These are phyloP conservation scores for Periophthalmus magnuspinnatus DNA, from an alignment of 2,797 vertebrate genomes.

Conservation along the genomic window DNA sequence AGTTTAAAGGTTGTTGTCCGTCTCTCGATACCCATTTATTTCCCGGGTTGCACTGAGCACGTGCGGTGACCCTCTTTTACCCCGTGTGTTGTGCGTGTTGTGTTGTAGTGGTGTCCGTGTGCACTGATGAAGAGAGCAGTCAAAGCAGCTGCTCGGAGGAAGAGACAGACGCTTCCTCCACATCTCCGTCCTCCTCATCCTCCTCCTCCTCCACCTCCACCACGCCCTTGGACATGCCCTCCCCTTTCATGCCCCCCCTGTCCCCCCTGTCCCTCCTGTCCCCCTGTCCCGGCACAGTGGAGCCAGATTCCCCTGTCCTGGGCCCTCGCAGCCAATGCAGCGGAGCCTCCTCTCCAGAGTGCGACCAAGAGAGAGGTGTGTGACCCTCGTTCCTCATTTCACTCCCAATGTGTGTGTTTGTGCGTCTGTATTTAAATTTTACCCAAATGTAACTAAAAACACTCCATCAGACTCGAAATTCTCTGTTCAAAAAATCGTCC, in stretches of 20 bases:
- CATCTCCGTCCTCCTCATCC: slow-evolving; percentile 45
- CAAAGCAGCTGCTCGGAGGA: slow-evolving; percentile 83
- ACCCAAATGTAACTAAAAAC: not conserved
- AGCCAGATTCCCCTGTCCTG: slow-evolving; percentile 84
- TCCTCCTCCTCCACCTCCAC: slow-evolving; percentile 35
- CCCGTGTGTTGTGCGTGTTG: slow-evolving; percentile 42
- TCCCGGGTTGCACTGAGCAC: not conserved
- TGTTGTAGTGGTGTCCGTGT: slow-evolving; percentile 90
- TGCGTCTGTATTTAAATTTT: not conserved
- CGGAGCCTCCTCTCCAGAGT: slow-evolving; percentile 95
- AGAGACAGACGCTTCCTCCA: slow-evolving; percentile 80
- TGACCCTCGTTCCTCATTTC: slow-evolving; percentile 30
- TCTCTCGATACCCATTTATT: not conserved
- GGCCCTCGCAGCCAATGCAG: slow-evolving; percentile 96
- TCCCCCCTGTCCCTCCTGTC: slow-evolving; percentile 53
- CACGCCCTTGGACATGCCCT: slow-evolving; percentile 59
- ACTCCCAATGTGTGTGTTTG: slow-evolving; percentile 14
- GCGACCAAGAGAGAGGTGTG: slow-evolving; percentile 92
- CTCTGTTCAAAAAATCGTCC: not conserved
- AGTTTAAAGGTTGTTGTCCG: no score
- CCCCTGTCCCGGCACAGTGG: slow-evolving; percentile 72
- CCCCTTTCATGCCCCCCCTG: slow-evolving; percentile 21
- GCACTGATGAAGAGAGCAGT: slow-evolving; percentile 87
- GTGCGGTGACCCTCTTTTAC: not conserved
- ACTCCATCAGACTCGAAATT: not conserved